A percentile compares a stretch with the other conserved stretches of the same genome.
Conservation (phyloP, 2,888 invertebrate genomes). For the Lasioglossum lativentre region DNA sequence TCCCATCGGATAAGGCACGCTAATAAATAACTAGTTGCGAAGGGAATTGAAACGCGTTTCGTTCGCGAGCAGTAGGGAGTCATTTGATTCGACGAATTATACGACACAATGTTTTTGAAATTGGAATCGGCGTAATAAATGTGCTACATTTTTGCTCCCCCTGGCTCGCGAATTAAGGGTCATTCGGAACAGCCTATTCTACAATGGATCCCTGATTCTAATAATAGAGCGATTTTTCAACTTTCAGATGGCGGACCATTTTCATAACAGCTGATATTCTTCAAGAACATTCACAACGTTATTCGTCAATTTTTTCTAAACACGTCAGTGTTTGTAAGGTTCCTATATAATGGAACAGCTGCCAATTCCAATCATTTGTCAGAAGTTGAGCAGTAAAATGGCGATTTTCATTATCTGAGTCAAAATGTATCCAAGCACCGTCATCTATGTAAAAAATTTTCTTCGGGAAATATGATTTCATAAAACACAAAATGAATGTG, state of each 20-base stretch:
- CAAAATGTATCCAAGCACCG: too few species aligned
- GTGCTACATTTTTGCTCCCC: background rate
- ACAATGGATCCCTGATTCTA: background rate
- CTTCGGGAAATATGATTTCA: too few species aligned
- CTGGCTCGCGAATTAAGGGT: background rate
- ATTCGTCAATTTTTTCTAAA: background rate
- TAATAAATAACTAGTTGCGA: constrained; percentile 27
- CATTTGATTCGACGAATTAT: constrained; percentile 3
- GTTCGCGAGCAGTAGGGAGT: background rate
- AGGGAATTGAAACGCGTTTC: constrained; percentile 24
- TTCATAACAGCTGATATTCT: background rate
- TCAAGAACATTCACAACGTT: background rate
- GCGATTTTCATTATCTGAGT: too few species aligned
- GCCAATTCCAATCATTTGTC: too few species aligned
- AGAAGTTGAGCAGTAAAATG: too few species aligned
- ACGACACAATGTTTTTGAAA: background rate
- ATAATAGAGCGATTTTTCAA: background rate
- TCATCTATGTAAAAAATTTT: too few species aligned
- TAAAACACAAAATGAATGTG: too few species aligned
- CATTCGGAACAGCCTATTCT: background rate
- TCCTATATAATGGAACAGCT: too few species aligned
- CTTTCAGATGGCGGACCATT: background rate
- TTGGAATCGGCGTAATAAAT: background rate
- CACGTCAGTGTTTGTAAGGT: too few species aligned
- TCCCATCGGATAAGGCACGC: background rate